phyloP scores from a whole-genome alignment of 2,888 invertebrate genomes.

The Sarcophaga carnaria region DNA sequence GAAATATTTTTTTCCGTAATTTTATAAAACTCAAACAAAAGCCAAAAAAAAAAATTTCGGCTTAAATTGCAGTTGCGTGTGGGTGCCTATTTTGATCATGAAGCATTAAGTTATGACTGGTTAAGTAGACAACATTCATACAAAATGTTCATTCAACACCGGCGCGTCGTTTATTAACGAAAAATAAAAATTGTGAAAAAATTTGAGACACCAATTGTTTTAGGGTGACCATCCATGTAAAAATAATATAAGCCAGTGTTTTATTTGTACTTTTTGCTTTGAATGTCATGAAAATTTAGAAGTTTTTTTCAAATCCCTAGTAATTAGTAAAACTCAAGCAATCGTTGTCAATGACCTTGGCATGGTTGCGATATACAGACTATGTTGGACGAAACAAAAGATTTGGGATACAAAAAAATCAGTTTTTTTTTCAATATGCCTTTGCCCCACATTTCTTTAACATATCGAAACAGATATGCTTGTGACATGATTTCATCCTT shows the following conservation, averaged over 20 bases:
- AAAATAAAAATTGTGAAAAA: constrained; percentile 5
- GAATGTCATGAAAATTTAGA: too few species aligned
- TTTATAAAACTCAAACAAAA: constrained; percentile 15
- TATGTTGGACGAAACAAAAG: too few species aligned
- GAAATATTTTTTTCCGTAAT: constrained; percentile 31
- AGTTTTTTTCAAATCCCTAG: too few species aligned
- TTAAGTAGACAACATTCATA: constrained; percentile 59
- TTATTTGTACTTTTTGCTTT: too few species aligned
- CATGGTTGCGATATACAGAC: too few species aligned
- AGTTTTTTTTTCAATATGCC: too few species aligned
- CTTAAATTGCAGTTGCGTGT: constrained; percentile 68
- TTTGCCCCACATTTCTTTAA: too few species aligned
- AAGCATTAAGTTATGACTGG: constrained; percentile 37
- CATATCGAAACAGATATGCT: too few species aligned
- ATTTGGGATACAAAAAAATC: too few species aligned
- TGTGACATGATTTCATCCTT: too few species aligned
- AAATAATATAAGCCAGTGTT: not conserved
- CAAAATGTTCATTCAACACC: constrained; percentile 54
- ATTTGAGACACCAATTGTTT: constrained; percentile 5
- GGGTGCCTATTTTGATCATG: constrained; percentile 53
- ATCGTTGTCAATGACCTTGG: too few species aligned
- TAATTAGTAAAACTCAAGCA: too few species aligned
- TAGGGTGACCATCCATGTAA: not conserved
- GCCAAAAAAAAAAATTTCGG: constrained; percentile 33
- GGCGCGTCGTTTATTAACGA: not conserved